Base-by-base conservation (phyloP, 2,888 invertebrate genomes). In the Perithous albicinctus region DNA sequence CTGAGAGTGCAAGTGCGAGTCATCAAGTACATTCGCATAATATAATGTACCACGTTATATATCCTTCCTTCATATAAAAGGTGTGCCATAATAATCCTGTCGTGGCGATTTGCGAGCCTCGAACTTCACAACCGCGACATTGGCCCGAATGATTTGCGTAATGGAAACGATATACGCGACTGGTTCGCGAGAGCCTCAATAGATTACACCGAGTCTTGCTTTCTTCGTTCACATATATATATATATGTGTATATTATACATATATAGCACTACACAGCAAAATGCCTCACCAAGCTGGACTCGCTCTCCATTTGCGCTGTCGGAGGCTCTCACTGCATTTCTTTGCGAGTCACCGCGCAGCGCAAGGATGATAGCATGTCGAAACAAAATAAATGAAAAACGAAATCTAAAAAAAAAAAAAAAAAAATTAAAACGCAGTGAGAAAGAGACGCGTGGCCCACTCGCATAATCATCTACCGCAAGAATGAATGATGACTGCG, bases 61-160 rank as follows among this genome's bases (percentile, higher is more conserved):
- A 56, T 66, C 43, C 43, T 64, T 54, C 32, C 29, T 54, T 23
- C 38, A 15, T 54, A 48, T n/a, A 20, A 75, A 54, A 75, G 54
- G 20, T 48, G 64, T 54, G 23, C 48, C 66, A 61, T 78, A 78
- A 78, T 70, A 72, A 78, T 78, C 51, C 59, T 59, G 70, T 72
- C 63, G 64, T 66, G 74, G 86, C 86, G 86, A 89, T 87, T 88
- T 87, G 88, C 87, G 87, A 88, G 86, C 85, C 87, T 85, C 87
- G 82, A 87, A 84, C 85, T 86, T 84, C 82, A 64, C 82, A 67
- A 82, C 78, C 78, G 67, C 73, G 72, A 67, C 69, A 84, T 79
- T 72, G 80, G 82, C 78, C 81, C 81, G 84, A 85, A 88, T 88
- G 88, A 89, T 89, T 90, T 87, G 89, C 89, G 88, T 86, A 87